These are phyloP conservation scores for Zaprionus tsacasi DNA, from an alignment of 1,140 invertebrate genomes.

Conservation along the genomic window DNA sequence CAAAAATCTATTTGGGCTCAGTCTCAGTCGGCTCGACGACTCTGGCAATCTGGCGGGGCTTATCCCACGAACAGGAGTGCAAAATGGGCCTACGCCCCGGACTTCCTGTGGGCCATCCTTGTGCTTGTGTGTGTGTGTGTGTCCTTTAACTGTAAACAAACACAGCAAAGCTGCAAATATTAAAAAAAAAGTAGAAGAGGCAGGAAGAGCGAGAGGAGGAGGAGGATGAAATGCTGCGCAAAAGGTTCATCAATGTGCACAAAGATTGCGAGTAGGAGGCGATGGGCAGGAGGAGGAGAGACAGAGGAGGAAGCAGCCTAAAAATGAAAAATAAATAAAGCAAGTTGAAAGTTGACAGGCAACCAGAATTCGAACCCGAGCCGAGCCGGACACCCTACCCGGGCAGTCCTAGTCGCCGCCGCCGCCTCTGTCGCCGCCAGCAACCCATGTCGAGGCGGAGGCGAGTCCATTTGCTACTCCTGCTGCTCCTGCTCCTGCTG, in stretches of 20 bases:
- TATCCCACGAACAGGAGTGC: constrained; percentile 36
- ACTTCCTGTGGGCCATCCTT: constrained; percentile 39
- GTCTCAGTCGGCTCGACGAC: neutral
- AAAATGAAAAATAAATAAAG: constrained; percentile 69
- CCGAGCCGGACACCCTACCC: neutral
- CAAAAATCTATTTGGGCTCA: constrained; percentile 44
- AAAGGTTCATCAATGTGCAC: constrained; percentile 63
- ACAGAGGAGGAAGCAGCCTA: constrained; percentile 18
- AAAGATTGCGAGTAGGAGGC: constrained; percentile 7
- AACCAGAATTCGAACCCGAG: constrained; percentile 40
- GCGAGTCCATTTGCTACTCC: constrained; percentile 34
- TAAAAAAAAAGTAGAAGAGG: constrained; percentile 34
- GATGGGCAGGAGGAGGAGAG: neutral
- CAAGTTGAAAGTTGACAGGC: constrained; percentile 64
- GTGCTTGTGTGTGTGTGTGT: constrained; percentile 17
- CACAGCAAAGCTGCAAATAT: constrained; percentile 57
- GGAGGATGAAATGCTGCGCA: constrained; percentile 23
- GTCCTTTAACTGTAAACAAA: constrained; percentile 59
- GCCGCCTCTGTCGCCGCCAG: neutral
- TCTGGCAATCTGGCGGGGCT: constrained; percentile 30
- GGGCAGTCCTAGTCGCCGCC: neutral
- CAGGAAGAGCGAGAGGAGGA: neutral
- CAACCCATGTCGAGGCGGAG: neutral
- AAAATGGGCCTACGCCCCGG: constrained; percentile 41
- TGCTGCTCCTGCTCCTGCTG: constrained; percentile 4